phyloP scores from a whole-genome alignment of 2,797 vertebrate genomes.

The Sebastes ruberrimus region DNA sequence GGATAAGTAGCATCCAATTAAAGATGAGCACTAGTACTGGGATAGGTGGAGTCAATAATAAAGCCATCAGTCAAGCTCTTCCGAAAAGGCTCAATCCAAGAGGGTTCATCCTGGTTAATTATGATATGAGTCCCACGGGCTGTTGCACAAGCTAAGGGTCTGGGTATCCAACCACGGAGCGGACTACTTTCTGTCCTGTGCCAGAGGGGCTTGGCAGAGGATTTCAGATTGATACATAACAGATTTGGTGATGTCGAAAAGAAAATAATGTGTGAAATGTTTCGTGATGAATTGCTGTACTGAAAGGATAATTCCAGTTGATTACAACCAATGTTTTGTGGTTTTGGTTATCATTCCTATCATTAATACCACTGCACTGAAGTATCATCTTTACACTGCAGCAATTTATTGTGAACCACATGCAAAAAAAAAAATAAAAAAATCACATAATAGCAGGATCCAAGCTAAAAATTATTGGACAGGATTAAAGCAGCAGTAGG shows the following conservation, averaged over 20 bases:
- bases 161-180: slow-evolving; percentile 35
- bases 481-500: no score
- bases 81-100: slow-evolving; percentile 47
- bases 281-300: not conserved
- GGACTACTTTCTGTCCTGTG: not conserved
- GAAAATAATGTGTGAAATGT: not conserved
- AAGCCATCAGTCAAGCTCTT: slow-evolving; percentile 63
- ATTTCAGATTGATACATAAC: not conserved
- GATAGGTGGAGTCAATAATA: slow-evolving; percentile 61
- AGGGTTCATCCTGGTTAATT: slow-evolving; percentile 65
- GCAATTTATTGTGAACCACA: not conserved
- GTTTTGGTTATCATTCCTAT: not conserved
- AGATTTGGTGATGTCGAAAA: not conserved
- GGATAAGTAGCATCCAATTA: slow-evolving; percentile 44
- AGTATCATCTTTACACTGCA: not conserved
- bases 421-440: not conserved
- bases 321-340: not conserved
- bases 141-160: slow-evolving; percentile 53
- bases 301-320: not conserved
- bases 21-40: slow-evolving; percentile 32
- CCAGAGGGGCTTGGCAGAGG: slow-evolving; percentile 4
- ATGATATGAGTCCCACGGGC: slow-evolving; percentile 49
- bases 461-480: not conserved
- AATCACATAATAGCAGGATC: not conserved
- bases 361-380: not conserved